These are phyloP conservation scores for Chalcis sispes DNA, from an alignment of 2,888 invertebrate genomes.

Conservation along the genomic window DNA sequence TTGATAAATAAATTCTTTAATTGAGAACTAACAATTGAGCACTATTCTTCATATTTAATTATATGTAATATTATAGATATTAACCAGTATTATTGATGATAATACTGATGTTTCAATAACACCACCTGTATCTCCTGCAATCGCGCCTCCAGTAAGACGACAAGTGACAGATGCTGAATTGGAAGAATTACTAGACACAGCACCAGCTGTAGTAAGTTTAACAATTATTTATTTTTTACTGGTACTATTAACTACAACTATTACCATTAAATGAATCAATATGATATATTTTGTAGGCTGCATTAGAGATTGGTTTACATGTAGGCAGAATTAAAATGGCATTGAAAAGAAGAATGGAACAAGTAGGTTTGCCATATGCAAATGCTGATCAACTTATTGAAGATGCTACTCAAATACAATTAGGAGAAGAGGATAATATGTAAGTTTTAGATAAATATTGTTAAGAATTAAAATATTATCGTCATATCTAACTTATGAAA, in stretches of 20 bases:
- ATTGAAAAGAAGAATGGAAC: conserved; percentile 79
- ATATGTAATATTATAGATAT: conserved; percentile 35
- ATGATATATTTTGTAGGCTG: too few species aligned
- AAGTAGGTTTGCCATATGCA: conserved; percentile 80
- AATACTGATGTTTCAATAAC: conserved; percentile 49
- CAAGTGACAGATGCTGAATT: conserved; percentile 70
- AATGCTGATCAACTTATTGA: conserved; percentile 85
- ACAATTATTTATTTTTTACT: conserved; percentile 6
- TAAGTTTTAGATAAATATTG: conserved; percentile 50
- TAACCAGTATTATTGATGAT: conserved; percentile 33
- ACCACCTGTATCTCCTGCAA: conserved; percentile 58
- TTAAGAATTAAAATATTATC: not conserved
- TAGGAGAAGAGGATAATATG: conserved; percentile 78
- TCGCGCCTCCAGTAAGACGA: conserved; percentile 55
- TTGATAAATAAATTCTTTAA: too few species aligned
- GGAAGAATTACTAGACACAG: conserved; percentile 68
- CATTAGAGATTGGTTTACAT: conserved; percentile 81
- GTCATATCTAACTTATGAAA: not conserved
- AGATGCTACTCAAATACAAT: conserved; percentile 83
- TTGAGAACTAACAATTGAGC: too few species aligned
- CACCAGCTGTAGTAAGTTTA: conserved; percentile 70
- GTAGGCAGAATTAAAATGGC: conserved; percentile 79
- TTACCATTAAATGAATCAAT: conserved; percentile 28
- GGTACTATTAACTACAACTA: too few species aligned
- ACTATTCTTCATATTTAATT: conserved; percentile 1